Percentiles rank a stretch among this genome's conserved stretches.
phyloP scores from a whole-genome alignment of 2,113 vertebrate genomes.

The Cynocephalus volans region DNA sequence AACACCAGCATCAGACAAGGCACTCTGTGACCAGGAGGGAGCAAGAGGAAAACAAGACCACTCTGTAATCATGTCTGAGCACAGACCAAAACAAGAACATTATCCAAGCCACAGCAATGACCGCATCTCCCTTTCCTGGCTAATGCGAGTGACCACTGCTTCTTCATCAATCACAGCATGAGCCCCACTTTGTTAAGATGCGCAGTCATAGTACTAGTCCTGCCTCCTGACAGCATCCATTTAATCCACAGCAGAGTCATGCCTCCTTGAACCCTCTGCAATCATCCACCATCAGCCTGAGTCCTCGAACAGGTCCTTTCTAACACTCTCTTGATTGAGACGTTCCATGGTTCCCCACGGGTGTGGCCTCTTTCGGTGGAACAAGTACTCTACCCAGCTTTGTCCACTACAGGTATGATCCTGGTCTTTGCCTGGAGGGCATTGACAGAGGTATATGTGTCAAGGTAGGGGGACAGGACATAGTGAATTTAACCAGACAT shows the following conservation, averaged over 20 bases:
- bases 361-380: background rate
- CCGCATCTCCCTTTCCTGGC: background rate
- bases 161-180: background rate
- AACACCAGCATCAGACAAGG: background rate
- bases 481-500: background rate
- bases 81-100: constrained; percentile 21
- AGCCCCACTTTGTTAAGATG: background rate
- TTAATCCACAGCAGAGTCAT: background rate
- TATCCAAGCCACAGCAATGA: background rate
- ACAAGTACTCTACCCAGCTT: background rate
- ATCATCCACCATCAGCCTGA: background rate
- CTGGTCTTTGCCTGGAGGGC: background rate
- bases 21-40: background rate
- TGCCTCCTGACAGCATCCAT: background rate
- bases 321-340: background rate
- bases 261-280: background rate
- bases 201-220: background rate
- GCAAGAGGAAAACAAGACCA: constrained; percentile 18
- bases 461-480: background rate
- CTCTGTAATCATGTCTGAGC: constrained; percentile 25
- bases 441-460: background rate
- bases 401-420: background rate
- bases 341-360: background rate
- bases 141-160: background rate
- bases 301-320: background rate